Conservation (phyloP, 2,888 invertebrate species). For the Watsonalla cultraria region DNA sequence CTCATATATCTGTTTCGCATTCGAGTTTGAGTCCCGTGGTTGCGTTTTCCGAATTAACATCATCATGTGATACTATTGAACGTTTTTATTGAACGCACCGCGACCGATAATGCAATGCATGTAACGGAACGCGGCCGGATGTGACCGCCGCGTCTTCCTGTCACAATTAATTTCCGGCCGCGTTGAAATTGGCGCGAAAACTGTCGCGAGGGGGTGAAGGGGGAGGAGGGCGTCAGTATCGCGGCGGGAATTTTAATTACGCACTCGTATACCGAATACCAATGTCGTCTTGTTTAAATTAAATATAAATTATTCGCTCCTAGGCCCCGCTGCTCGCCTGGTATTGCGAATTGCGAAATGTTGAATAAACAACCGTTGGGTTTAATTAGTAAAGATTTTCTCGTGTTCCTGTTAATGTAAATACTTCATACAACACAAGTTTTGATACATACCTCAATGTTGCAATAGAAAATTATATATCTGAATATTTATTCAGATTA, state of each 20-base stretch:
- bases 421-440: background rate
- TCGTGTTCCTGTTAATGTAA: constrained; percentile 20
- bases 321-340: constrained; percentile 67
- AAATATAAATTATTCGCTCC: constrained; percentile 78
- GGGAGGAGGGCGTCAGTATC: constrained; percentile 48
- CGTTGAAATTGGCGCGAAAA: constrained; percentile 79
- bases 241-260: constrained; percentile 78
- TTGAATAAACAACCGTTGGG: constrained; percentile 67
- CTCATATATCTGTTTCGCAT: background rate
- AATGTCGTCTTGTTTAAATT: constrained; percentile 79
- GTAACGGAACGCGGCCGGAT: constrained; percentile 72
- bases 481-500: background rate
- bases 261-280: constrained; percentile 78
- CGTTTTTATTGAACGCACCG: constrained; percentile 36
- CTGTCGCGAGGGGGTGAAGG: constrained; percentile 59
- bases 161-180: constrained; percentile 79
- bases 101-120: constrained; percentile 53
- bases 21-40: constrained; percentile 6
- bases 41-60: constrained; percentile 3
- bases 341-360: constrained; percentile 65
- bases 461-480: background rate
- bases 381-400: constrained; percentile 64
- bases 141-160: constrained; percentile 77
- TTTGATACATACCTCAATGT: background rate
- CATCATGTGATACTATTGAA: constrained; percentile 24